A percentile compares a stretch with the other conserved stretches of the same genome.
These are phyloP conservation scores for Ciona savignyi DNA, from an alignment of 23 tunicate species.

Conservation along the genomic window DNA sequence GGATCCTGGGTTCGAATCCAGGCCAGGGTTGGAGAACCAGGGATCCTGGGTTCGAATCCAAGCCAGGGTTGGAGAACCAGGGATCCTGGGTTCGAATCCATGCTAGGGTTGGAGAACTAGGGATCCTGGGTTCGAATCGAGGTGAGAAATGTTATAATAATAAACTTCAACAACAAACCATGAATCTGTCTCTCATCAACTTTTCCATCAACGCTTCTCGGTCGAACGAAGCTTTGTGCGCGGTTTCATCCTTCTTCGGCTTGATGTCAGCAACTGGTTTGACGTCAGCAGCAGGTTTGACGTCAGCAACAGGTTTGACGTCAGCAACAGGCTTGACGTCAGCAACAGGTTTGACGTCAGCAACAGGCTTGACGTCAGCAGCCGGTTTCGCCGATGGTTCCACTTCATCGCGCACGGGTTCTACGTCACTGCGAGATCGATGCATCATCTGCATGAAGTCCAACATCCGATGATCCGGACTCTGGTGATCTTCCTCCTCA, in stretches of 20 bases:
- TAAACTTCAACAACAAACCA: background rate
- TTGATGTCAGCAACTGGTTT: background rate
- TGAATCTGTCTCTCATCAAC: background rate
- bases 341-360: background rate
- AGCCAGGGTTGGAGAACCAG: too few relatives aligned
- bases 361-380: background rate
- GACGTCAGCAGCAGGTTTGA: background rate
- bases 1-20: too few relatives aligned
- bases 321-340: background rate
- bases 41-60: too few relatives aligned
- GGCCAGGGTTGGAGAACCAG: too few relatives aligned
- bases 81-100: too few relatives aligned
- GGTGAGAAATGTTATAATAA: too few relatives aligned
- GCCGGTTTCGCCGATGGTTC: too few relatives aligned
- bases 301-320: background rate
- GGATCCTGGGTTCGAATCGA: too few relatives aligned
- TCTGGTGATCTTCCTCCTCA: background rate
- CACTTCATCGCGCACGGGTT: too few relatives aligned
- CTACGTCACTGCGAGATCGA: background rate
- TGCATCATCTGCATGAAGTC: too few relatives aligned
- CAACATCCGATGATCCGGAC: too few relatives aligned
- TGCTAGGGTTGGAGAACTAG: too few relatives aligned
- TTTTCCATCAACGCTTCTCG: background rate
- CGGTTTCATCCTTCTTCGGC: background rate
- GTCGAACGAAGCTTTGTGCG: background rate